phyloP scores from a whole-genome alignment of 2,113 vertebrate species.

The Telmatochromis sp. region DNA sequence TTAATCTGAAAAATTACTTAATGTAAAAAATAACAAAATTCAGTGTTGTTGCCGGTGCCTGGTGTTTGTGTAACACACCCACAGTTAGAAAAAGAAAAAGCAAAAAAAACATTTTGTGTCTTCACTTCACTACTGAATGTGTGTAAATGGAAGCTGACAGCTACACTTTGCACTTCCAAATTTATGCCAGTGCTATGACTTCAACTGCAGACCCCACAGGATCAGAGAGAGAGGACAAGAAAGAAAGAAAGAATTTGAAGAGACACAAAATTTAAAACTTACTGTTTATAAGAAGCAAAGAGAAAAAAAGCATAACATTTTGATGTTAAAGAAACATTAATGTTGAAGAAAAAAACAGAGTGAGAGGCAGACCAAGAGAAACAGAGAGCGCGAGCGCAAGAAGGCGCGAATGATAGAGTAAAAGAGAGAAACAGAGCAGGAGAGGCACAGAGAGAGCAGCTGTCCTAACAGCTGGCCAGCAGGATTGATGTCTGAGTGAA shows the following conservation, averaged over 20 bases:
- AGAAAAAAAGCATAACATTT: background rate
- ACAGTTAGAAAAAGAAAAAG: background rate
- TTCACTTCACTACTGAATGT: background rate
- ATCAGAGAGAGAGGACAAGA: background rate
- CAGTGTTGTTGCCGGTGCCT: background rate
- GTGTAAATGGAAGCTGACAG: constrained; percentile 49
- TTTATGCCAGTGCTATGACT: constrained; percentile 39
- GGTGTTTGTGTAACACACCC: constrained; percentile 20
- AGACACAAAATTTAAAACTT: background rate
- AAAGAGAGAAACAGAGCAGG: constrained; percentile 33
- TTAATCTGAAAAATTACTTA: constrained; percentile 40
- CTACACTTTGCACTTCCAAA: constrained; percentile 50
- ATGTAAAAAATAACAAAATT: constrained; percentile 34
- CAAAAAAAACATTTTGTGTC: background rate
- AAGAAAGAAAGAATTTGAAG: background rate
- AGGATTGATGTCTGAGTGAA: constrained; percentile 97
- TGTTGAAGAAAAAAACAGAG: background rate
- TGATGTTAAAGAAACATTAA: background rate
- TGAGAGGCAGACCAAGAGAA: background rate
- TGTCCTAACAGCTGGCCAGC: constrained; percentile 94
- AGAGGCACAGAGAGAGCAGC: constrained; percentile 70
- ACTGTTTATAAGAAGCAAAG: background rate
- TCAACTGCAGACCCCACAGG: constrained; percentile 29
- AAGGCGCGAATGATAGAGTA: background rate
- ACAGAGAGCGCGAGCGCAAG: background rate